Percentiles rank a stretch among this genome's conserved stretches.
Evolutionary conservation across 2,888 invertebrate genomes (phyloP).

Genomic region (Azorinus chamasolen): DNA sequence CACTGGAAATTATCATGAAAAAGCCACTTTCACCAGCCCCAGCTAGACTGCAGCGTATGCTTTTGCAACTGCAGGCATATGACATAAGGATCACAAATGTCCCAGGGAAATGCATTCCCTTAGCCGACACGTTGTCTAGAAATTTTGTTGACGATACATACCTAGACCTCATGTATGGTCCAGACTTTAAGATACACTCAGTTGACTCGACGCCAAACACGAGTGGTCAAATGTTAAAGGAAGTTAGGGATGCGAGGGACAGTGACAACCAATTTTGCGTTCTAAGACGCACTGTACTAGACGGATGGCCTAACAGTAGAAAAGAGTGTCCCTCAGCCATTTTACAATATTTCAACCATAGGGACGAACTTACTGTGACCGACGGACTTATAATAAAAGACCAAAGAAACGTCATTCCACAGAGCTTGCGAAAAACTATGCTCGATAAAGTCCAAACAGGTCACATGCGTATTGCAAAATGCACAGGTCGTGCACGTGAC

Average conservation of each 20-base stretch:
- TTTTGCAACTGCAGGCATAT: slow-evolving; percentile 10
- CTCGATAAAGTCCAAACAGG: slow-evolving; percentile 11
- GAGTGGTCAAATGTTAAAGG: slow-evolving; percentile 21
- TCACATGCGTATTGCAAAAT: slow-evolving; percentile 47
- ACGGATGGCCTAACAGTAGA: slow-evolving; percentile 31
- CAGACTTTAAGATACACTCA: slow-evolving; percentile 27
- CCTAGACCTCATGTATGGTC: slow-evolving; percentile 15
- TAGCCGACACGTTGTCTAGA: too few relatives aligned
- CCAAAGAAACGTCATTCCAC: too few relatives aligned
- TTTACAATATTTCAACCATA: too few relatives aligned
- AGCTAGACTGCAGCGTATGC: too few relatives aligned
- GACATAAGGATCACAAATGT: slow-evolving; percentile 17
- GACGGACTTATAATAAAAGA: too few relatives aligned
- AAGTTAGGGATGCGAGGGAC: slow-evolving; percentile 6
- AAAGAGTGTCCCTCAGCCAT: neutral
- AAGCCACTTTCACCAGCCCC: slow-evolving; percentile 32
- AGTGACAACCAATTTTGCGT: slow-evolving; percentile 20
- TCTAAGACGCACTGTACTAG: slow-evolving; percentile 1
- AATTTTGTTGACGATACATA: slow-evolving; percentile 13
- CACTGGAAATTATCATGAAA: too few relatives aligned
- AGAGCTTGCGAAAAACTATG: too few relatives aligned
- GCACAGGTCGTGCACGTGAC: slow-evolving; percentile 29
- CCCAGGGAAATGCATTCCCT: too few relatives aligned
- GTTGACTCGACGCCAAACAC: slow-evolving; percentile 17
- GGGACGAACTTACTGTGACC: too few relatives aligned